These are phyloP conservation scores for Diceros bicornis DNA, from an alignment of 2,797 vertebrate genomes.

Conservation along the genomic window DNA sequence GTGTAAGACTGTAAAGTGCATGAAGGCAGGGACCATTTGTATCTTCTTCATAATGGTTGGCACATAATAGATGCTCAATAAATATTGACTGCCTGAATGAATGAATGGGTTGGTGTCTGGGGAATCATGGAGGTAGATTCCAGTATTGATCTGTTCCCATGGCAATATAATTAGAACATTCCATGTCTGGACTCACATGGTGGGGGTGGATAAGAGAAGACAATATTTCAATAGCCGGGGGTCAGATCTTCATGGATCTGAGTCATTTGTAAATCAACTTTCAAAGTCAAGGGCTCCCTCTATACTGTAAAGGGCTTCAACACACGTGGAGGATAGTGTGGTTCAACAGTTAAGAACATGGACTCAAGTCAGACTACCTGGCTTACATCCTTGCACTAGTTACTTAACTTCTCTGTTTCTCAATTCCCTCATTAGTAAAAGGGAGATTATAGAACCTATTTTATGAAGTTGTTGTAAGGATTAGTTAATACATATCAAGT, in stretches of 20 bases:
- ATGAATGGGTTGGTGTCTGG: not conserved
- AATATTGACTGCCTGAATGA: not conserved
- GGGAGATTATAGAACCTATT: not conserved
- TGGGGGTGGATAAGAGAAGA: not conserved
- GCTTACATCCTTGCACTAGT: not conserved
- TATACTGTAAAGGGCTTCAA: not conserved
- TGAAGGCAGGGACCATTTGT: not conserved
- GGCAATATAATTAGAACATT: slow-evolving; percentile 31
- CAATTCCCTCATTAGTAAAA: not conserved
- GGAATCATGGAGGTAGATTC: not conserved
- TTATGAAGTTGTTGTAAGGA: not conserved
- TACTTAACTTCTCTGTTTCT: slow-evolving; percentile 19
- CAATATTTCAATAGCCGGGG: not conserved
- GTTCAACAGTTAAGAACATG: not conserved
- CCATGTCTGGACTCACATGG: not conserved
- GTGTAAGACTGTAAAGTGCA: not conserved
- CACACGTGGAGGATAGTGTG: not conserved
- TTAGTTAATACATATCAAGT: not conserved
- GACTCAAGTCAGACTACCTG: not conserved
- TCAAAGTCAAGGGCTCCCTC: not conserved
- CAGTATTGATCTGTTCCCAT: not conserved
- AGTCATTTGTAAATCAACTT: slow-evolving; percentile 47
- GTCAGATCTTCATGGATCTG: not conserved
- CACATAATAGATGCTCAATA: not conserved
- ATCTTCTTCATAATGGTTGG: slow-evolving; percentile 1